Evolutionary conservation across 2,888 invertebrate genomes (phyloP), one percentile per base, ranked within the genome.

Genomic region (Carpatolechia fugitivella): DNA sequence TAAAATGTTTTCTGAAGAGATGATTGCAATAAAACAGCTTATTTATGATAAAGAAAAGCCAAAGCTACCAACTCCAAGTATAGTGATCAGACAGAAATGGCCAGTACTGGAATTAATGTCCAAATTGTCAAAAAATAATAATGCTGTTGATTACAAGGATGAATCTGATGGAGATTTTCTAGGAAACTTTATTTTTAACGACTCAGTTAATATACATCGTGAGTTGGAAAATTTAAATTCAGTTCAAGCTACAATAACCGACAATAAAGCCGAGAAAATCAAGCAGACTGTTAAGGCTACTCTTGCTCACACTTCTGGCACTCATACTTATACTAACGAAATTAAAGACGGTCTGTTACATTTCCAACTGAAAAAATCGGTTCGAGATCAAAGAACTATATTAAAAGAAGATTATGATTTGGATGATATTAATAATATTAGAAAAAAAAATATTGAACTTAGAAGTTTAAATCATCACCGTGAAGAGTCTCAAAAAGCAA

Each of bases 1-100:
- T 54, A 82, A 80, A 74, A 80, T 80, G 76, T 63, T 83, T 11
- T 79, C 79, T 3, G 77, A 87, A 49, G 82, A 86, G 67, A 81
- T 85, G 76, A 63, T 80, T 33, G 77, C 74, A n/a, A 74, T 80
- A 16, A 81, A 84, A 55, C 73, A 80, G 52, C 71, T 74, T 48
- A 70, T 78, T 38, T 70, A 77, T 46, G 74, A 75, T 56, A 77
- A 74, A 61, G 76, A 80, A 53, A 72, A 68, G 61, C 66, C 54
- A 44, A 65, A 60, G 56, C 69, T 66, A 20, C 64, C 62, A 6
- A 81, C 78, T 47, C 78, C 80, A 0, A 81, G 76, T 51, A 60
- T 80, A 14, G 78, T 80, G 62, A 52, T 78, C 6, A 78, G 79
- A 58, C 77, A 79, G 58, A 80, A 74, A 61, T 83, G 86, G 85